Evolutionary conservation across 1,140 invertebrate genomes (phyloP), one percentile per base, ranked within the genome.

Genomic region (Drosophila seguyi): DNA sequence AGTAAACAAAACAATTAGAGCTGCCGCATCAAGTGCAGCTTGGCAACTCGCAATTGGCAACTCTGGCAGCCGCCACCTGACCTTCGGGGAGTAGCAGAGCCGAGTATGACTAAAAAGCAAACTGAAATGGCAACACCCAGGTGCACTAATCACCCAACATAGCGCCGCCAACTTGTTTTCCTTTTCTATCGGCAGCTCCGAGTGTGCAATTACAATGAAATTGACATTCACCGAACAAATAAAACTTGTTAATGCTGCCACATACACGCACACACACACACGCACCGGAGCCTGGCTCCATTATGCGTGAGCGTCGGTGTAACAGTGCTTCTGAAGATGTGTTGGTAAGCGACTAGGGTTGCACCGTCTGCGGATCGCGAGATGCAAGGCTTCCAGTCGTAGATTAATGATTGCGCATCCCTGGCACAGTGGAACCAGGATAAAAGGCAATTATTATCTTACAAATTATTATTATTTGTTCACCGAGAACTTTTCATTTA

Each of bases 1-100:
- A 81, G 84, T 81, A 88, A 88, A 90, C 84, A 88, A 86, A 84
- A 66, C 74, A 88, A 88, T 88, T 88, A 88, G 84, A 90, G 85
- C 61, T 69, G 72, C 65, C 81, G 66, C 81, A 65, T 36, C 52
- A 72, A 72, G 68, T 73, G 69, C 69, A 66, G 44, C 44, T 69
- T 38, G 42, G 63, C 36, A 68, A 48, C 60, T 56, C 39, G 18
- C 62, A 45, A 58, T 57, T 66, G 61, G 61, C 73, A 76, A 67
- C 60, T 67, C 44, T 61, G 39, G 29, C 75, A 42, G 31, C 50
- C 13, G 47, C 47, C 47, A 73, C 55, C 47, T 84, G 84, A 88
- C 85, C 85, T 88, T 90, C 83, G 69, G 20, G 20, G 8, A 31
- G 47, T 47, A 16, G 31, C 36, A 38, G 14, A 59, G 53, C 75